These are phyloP conservation scores for Notocelia uddmanniana DNA, from an alignment of 2,888 invertebrate species.

Conservation along the genomic window DNA sequence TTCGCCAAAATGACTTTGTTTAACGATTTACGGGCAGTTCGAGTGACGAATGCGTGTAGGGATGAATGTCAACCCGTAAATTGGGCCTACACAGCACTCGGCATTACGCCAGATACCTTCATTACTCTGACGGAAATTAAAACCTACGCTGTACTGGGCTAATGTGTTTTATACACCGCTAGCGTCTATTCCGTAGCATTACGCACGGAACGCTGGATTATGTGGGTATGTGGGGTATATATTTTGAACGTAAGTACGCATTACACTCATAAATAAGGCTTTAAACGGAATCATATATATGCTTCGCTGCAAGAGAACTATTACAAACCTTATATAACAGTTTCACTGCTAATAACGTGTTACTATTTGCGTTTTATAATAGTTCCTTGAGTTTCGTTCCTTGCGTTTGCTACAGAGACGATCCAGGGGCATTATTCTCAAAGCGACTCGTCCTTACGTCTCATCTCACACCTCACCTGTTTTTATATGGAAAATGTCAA, in stretches of 20 bases:
- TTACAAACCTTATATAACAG: neutral
- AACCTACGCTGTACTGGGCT: conserved; percentile 32
- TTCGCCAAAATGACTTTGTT: conserved; percentile 43
- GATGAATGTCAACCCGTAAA: conserved; percentile 57
- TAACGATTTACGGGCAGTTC: conserved; percentile 53
- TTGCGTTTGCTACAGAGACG: too few relatives aligned
- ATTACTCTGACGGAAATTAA: conserved; percentile 42
- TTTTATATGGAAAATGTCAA: too few relatives aligned
- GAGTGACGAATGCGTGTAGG: conserved; percentile 58
- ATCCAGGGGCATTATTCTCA: too few relatives aligned
- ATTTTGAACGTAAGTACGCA: conserved; percentile 12
- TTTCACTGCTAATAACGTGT: neutral
- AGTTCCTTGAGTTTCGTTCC: too few relatives aligned
- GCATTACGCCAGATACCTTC: conserved; percentile 33
- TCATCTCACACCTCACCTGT: too few relatives aligned
- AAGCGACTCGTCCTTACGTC: too few relatives aligned
- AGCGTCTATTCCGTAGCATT: conserved; percentile 34
- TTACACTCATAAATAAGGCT: conserved; percentile 5
- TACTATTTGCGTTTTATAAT: neutral
- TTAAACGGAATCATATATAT: neutral
- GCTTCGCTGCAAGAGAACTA: neutral
- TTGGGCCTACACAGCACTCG: conserved; percentile 34
- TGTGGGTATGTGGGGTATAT: neutral
- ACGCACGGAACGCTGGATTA: conserved; percentile 32
- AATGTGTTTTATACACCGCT: conserved; percentile 37